Evolutionary conservation across 2,888 invertebrate species (phyloP).

Genomic region (Plutella xylostella): DNA sequence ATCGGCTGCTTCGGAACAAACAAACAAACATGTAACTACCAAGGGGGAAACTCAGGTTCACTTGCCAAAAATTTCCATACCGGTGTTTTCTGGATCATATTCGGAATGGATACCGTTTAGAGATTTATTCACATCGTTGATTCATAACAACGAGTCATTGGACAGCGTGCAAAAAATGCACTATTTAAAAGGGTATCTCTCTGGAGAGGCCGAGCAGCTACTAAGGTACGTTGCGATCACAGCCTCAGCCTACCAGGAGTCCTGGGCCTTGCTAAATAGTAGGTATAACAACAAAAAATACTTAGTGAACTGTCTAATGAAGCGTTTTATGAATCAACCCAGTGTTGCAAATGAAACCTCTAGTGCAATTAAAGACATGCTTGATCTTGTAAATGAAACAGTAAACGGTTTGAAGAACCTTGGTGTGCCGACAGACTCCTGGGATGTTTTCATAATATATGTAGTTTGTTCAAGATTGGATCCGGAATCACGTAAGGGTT

Average conservation of each 20-base stretch:
- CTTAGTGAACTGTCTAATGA: no score
- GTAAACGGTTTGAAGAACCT: constrained; percentile 7
- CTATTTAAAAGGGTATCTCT: no score
- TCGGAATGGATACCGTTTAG: constrained; percentile 13
- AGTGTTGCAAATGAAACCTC: constrained; percentile 2
- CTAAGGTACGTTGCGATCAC: constrained; percentile 11
- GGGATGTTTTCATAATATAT: constrained; percentile 1
- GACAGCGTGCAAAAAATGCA: constrained; percentile 11
- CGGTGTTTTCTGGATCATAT: constrained; percentile 12
- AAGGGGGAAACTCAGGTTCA: not conserved
- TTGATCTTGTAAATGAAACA: constrained; percentile 12
- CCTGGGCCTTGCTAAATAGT: no score
- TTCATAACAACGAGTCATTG: constrained; percentile 9
- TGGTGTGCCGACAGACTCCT: not conserved
- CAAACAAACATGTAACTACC: no score
- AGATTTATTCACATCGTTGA: constrained; percentile 13
- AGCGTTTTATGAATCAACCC: not conserved
- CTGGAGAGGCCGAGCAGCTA: constrained; percentile 10
- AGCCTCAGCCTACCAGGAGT: constrained; percentile 9
- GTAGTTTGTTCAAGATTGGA: not conserved
- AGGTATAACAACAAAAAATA: no score
- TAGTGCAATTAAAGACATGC: constrained; percentile 9
- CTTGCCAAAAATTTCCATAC: constrained; percentile 13
- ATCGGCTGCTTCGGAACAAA: no score
- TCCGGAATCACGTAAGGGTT: not conserved